phyloP scores from a whole-genome alignment of 2,113 vertebrate species.

The Stercorarius parasiticus region DNA sequence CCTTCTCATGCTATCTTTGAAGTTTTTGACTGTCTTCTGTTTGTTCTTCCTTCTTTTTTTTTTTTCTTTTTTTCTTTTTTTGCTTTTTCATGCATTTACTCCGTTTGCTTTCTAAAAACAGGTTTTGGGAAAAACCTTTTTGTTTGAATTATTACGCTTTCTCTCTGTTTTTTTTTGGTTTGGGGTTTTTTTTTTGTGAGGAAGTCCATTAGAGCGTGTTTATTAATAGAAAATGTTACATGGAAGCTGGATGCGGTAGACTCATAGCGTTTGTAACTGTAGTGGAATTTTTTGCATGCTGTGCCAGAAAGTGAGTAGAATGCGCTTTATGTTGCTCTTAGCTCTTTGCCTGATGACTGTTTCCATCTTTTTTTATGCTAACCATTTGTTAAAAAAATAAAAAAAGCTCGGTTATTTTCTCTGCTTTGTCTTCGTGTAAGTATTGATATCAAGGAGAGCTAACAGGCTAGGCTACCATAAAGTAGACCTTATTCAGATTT shows the following conservation, averaged over 20 bases:
- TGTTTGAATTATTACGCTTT: conserved; percentile 25
- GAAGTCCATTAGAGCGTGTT: conserved; percentile 57
- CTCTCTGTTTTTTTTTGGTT: background rate
- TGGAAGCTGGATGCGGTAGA: conserved; percentile 45
- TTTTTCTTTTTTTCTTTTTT: conserved; percentile 64
- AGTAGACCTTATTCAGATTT: conserved; percentile 80
- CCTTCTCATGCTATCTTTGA: conserved; percentile 72
- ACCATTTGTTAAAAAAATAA: background rate
- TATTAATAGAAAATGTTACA: conserved; percentile 65
- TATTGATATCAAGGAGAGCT: conserved; percentile 69
- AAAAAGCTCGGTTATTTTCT: background rate
- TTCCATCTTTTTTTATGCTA: background rate
- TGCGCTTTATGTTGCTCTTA: conserved; percentile 69
- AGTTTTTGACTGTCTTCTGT: conserved; percentile 74
- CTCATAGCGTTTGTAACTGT: conserved; percentile 26
- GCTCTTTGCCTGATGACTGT: conserved; percentile 71
- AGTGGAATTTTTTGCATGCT: conserved; percentile 74
- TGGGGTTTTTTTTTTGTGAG: conserved; percentile 54
- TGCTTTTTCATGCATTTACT: conserved; percentile 41
- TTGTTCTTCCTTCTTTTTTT: conserved; percentile 55
- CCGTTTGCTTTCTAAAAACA: conserved; percentile 63
- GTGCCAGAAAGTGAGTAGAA: conserved; percentile 63
- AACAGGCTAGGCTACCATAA: conserved; percentile 62
- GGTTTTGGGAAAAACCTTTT: conserved; percentile 28
- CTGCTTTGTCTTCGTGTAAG: background rate